Base-by-base conservation (phyloP, 2,113 vertebrate genomes). In the Suricata suricatta region DNA sequence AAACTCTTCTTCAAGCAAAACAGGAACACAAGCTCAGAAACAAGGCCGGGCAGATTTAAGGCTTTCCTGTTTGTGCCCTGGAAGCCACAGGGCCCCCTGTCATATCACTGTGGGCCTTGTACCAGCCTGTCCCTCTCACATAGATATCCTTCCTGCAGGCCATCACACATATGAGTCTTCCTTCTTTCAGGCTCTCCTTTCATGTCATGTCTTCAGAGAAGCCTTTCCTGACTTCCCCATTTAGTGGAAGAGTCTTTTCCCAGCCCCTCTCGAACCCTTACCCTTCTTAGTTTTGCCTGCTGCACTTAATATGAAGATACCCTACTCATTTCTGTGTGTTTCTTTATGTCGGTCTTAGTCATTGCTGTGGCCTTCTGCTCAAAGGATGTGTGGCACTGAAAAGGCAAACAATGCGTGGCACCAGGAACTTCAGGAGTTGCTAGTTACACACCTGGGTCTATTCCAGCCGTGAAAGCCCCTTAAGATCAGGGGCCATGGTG, bases 21-120 rank as follows among this genome's bases (percentile, higher is more conserved):
- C 15, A 41, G 19, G 38, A 44, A 13, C 25, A 13, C 15, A 27
- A 25, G 33, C 54, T 81, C 57, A 17, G 52, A 31, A 69, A 31
- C 1, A 11, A 91, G 5, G 14, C 27, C 52, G 6, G 16, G 19
- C 0, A 57, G 19, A 52, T 6, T 21, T 0, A 21, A 10, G 5
- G 13, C 21, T 25, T 41, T 85, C 15, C 35, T 44, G 21, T 47
- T 52, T 54, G 76, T 16, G 19, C 10, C 52, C 23, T 11, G 5
- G 12, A 5, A 50, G 7, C 7, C 16, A 1, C 29, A 25, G 2
- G 0, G 38, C 7, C 35, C 29, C 27, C 4, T n/a, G 19, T n/a
- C n/a, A n/a, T 44, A 4, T 14, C 2, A 0, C n/a, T 47, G 27
- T 8, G 63, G 33, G n/a, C 3, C 44, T 15, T 13, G 52, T 10